A percentile compares a stretch with the other conserved stretches of the same genome.
These are phyloP conservation scores for Craterocephalus amniculus DNA, from an alignment of 2,797 vertebrate species.

Conservation along the genomic window DNA sequence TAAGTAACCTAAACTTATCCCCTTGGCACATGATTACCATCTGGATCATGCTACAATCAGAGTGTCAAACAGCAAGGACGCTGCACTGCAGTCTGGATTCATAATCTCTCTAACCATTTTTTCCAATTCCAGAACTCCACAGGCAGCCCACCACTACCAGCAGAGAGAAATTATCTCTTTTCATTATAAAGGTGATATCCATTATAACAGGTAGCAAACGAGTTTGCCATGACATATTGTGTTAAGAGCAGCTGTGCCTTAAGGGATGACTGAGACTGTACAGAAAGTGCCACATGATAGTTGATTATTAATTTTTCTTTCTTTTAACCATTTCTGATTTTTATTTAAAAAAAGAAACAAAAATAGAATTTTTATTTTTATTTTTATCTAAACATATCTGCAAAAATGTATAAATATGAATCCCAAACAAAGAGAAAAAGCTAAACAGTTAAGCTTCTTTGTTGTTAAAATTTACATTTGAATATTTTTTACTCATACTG, in stretches of 20 bases:
- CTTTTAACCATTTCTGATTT: not conserved
- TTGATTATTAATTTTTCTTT: no score
- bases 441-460: not conserved
- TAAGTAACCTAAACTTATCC: slow-evolving; percentile 29
- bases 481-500: not conserved
- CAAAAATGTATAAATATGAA: not conserved
- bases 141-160: not conserved
- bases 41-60: slow-evolving; percentile 42
- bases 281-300: not conserved
- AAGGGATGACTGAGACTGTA: no score
- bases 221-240: not conserved
- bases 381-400: not conserved
- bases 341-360: not conserved
- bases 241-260: not conserved
- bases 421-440: not conserved
- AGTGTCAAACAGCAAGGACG: slow-evolving; percentile 25
- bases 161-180: not conserved
- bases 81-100: slow-evolving; percentile 20
- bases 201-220: not conserved
- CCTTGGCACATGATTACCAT: slow-evolving; percentile 59
- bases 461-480: no score
- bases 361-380: not conserved
- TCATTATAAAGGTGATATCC: not conserved
- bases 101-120: slow-evolving; percentile 36
- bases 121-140: slow-evolving; percentile 12